Conservation (phyloP, 2,888 invertebrate species). For the Anthrax anthrax region DNA sequence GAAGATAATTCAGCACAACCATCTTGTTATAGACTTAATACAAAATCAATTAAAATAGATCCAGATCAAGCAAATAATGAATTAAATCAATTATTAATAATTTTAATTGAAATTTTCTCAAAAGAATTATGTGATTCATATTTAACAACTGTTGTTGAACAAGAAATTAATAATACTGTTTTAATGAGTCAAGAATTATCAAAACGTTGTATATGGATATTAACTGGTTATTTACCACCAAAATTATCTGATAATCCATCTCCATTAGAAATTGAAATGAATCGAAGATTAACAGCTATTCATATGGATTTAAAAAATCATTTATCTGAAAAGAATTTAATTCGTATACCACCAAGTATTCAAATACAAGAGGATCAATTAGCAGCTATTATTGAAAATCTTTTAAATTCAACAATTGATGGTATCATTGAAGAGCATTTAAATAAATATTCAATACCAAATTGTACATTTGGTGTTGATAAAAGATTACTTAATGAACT, state of each 20-base stretch:
- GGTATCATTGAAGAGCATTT: constrained; percentile 53
- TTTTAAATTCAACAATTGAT: constrained; percentile 53
- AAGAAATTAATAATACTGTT: constrained; percentile 71
- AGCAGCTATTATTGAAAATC: constrained; percentile 46
- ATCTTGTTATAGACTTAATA: constrained; percentile 58
- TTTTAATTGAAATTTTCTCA: constrained; percentile 55
- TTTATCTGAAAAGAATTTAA: constrained; percentile 58
- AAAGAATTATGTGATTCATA: constrained; percentile 67
- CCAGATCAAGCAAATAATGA: constrained; percentile 41
- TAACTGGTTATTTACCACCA: constrained; percentile 45
- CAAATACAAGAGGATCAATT: constrained; percentile 31
- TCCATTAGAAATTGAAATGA: constrained; percentile 48
- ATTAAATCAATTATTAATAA: constrained; percentile 47
- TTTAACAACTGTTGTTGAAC: constrained; percentile 66
- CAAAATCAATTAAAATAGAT: constrained; percentile 15
- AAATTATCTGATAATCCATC: constrained; percentile 37
- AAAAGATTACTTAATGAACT: constrained; percentile 53
- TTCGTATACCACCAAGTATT: constrained; percentile 38
- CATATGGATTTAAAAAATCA: constrained; percentile 62
- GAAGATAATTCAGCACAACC: constrained; percentile 59
- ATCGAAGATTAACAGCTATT: constrained; percentile 51
- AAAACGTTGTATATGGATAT: constrained; percentile 67
- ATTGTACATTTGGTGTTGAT: constrained; percentile 57
- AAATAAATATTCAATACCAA: constrained; percentile 40
- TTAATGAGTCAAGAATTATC: constrained; percentile 66